phyloP scores from a whole-genome alignment of 2,888 invertebrate genomes.

The Lithophane ornitopus region DNA sequence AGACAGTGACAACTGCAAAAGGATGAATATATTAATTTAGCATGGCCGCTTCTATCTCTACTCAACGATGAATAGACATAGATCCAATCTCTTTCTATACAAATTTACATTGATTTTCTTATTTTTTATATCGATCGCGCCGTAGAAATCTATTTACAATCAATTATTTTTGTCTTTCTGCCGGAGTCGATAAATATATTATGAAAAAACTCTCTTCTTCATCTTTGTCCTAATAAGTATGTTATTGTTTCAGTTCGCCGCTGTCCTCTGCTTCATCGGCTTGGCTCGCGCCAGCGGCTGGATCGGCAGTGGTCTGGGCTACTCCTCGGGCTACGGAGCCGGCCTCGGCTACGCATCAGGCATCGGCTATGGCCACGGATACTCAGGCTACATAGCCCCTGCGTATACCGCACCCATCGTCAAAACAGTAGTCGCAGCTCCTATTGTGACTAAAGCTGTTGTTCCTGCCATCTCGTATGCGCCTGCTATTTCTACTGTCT shows the following conservation, averaged over 20 bases:
- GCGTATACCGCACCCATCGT: slow-evolving; percentile 69
- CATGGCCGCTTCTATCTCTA: background rate
- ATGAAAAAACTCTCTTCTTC: too few species aligned
- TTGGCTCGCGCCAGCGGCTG: slow-evolving; percentile 75
- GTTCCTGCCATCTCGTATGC: slow-evolving; percentile 71
- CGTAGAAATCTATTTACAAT: too few species aligned
- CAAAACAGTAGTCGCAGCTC: slow-evolving; percentile 62
- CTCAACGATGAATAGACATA: background rate
- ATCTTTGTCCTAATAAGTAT: background rate
- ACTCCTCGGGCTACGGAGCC: slow-evolving; percentile 66
- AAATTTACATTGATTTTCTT: too few species aligned
- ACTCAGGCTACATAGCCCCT: slow-evolving; percentile 69
- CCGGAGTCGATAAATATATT: too few species aligned
- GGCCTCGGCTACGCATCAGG: slow-evolving; percentile 67
- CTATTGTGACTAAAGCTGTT: slow-evolving; percentile 69
- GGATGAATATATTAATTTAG: too few species aligned
- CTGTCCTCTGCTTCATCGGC: slow-evolving; percentile 76
- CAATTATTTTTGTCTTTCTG: too few species aligned
- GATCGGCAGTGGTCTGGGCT: slow-evolving; percentile 68
- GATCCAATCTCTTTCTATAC: too few species aligned
- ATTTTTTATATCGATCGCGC: too few species aligned
- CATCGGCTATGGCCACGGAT: slow-evolving; percentile 69
- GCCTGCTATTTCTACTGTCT: slow-evolving; percentile 76
- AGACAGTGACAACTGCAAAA: too few species aligned
- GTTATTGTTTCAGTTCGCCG: slow-evolving; percentile 72